Evolutionary conservation across 2,888 invertebrate species (phyloP).

Genomic region (Dolomedes plantarius): DNA sequence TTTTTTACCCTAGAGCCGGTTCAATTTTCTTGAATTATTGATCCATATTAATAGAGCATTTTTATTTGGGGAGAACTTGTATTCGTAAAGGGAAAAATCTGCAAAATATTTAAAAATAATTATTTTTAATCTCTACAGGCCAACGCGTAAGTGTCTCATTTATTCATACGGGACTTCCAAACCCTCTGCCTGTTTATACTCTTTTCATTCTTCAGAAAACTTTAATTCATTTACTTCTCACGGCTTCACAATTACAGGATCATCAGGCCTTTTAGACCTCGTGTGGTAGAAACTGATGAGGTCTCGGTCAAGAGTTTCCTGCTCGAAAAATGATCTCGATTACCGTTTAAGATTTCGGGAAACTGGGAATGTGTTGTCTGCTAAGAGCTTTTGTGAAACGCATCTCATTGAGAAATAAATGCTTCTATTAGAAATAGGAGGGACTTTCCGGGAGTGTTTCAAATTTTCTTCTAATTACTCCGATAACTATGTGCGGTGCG

Average conservation of each 20-base stretch:
- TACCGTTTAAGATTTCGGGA: not conserved
- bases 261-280: not conserved
- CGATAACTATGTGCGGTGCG: no score
- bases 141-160: no score
- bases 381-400: not conserved
- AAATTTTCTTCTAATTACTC: not conserved
- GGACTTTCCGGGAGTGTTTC: not conserved
- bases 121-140: no score
- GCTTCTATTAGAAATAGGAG: not conserved
- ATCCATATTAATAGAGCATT: no score
- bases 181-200: no score
- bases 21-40: no score
- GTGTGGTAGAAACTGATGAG: not conserved
- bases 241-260: not conserved
- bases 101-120: no score
- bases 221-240: not conserved
- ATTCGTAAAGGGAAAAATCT: no score
- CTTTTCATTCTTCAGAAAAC: not conserved
- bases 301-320: not conserved
- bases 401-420: not conserved
- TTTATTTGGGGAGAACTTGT: no score
- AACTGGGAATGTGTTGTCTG: not conserved
- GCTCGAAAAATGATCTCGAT: not conserved
- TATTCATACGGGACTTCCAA: no score
- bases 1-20: no score